Evolutionary conservation across 2,888 invertebrate species (phyloP).

Genomic region (Drosophila helvetica): DNA sequence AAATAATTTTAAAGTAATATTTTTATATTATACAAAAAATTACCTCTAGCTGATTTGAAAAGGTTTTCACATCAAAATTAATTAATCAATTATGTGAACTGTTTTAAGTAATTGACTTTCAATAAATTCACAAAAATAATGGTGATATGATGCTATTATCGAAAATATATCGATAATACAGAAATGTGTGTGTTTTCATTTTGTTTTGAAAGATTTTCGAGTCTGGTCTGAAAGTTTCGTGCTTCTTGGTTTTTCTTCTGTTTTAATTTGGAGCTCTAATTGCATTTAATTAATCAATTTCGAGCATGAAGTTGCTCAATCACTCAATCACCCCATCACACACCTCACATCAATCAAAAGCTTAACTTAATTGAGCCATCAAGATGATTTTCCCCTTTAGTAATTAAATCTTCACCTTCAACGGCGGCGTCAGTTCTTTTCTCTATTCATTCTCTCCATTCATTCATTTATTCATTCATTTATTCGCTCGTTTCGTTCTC

Average conservation of each 20-base stretch:
- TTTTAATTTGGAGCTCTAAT: constrained; percentile 13
- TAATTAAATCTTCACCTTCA: constrained; percentile 2
- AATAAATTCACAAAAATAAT: too few relatives aligned
- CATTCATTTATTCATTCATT: background rate
- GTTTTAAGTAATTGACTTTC: too few relatives aligned
- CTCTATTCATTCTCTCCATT: background rate
- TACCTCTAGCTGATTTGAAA: too few relatives aligned
- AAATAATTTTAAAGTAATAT: too few relatives aligned
- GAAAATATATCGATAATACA: too few relatives aligned
- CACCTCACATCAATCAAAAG: constrained; percentile 14
- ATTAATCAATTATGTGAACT: too few relatives aligned
- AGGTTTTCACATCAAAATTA: too few relatives aligned
- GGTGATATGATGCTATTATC: too few relatives aligned
- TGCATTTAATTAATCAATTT: constrained; percentile 28
- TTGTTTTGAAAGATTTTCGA: too few relatives aligned
- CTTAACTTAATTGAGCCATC: background rate
- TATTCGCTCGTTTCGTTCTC: constrained; percentile 2
- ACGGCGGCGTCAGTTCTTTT: background rate
- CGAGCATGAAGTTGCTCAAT: too few relatives aligned
- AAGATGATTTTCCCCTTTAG: background rate
- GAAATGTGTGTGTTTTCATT: too few relatives aligned
- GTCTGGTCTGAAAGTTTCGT: background rate
- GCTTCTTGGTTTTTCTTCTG: background rate
- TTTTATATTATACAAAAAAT: too few relatives aligned
- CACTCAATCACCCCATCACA: constrained; percentile 19